phyloP scores from a whole-genome alignment of 1,140 invertebrate species.

The Drosophila sucinea region DNA sequence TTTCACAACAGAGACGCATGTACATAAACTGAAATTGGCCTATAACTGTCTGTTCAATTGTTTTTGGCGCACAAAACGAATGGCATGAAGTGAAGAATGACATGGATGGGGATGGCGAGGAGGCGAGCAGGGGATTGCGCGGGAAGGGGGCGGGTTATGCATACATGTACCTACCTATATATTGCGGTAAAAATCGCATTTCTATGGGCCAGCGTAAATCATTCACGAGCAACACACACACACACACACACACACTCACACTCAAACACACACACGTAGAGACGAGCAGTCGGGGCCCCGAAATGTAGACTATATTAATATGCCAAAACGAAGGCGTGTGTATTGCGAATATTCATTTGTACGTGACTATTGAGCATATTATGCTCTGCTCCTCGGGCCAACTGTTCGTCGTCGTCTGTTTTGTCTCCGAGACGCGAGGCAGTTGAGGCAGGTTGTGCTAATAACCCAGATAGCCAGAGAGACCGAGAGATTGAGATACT shows the following conservation, averaged over 20 bases:
- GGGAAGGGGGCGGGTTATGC: not conserved
- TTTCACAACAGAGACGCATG: slow-evolving; percentile 71
- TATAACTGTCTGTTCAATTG: slow-evolving; percentile 81
- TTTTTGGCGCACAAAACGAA: slow-evolving; percentile 50
- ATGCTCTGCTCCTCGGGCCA: slow-evolving; percentile 45
- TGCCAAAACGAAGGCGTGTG: slow-evolving; percentile 72
- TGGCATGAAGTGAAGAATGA: slow-evolving; percentile 24
- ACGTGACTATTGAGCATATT: slow-evolving; percentile 79
- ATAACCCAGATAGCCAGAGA: slow-evolving; percentile 71
- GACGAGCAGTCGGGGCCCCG: slow-evolving; percentile 32
- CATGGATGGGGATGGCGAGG: not conserved
- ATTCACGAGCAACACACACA: slow-evolving; percentile 61
- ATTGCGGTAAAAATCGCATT: slow-evolving; percentile 81
- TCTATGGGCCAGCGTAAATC: slow-evolving; percentile 68
- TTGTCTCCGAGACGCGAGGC: slow-evolving; percentile 23
- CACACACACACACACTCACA: slow-evolving; percentile 20
- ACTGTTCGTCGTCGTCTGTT: slow-evolving; percentile 12
- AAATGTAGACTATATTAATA: slow-evolving; percentile 80
- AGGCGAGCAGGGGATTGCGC: not conserved
- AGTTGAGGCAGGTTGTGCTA: slow-evolving; percentile 79
- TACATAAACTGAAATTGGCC: slow-evolving; percentile 78
- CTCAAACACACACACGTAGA: slow-evolving; percentile 6
- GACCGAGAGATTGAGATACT: not conserved
- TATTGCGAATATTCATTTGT: slow-evolving; percentile 79
- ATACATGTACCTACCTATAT: slow-evolving; percentile 58